Conservation (phyloP, 2,888 invertebrate species). For the Malthinus seriepunctatus region DNA sequence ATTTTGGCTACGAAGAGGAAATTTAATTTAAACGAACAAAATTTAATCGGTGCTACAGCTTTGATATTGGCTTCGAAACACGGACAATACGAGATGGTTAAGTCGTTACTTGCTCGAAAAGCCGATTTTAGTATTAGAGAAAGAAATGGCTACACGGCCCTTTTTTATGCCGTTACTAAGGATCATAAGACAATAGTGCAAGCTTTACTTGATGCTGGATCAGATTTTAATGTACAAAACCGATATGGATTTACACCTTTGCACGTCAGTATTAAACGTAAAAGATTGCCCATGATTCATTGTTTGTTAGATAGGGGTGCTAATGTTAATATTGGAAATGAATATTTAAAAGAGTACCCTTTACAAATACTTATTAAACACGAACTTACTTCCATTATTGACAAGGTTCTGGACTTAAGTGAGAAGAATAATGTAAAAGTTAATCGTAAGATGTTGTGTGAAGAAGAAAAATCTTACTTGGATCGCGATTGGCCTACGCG, state of each 20-base stretch:
- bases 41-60: conserved; percentile 7
- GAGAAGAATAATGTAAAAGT: no score
- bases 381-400: neutral
- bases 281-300: neutral
- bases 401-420: no score
- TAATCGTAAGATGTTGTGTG: no score
- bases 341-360: neutral
- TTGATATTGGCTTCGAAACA: conserved; percentile 14
- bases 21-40: conserved; percentile 3
- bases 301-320: conserved; percentile 11
- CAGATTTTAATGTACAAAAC: conserved; percentile 16
- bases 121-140: conserved; percentile 12
- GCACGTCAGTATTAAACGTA: conserved; percentile 10
- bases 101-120: conserved; percentile 7
- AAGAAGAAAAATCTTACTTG: no score
- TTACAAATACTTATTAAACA: conserved; percentile 11
- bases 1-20: neutral
- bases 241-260: conserved; percentile 14
- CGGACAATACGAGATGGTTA: conserved; percentile 15
- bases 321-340: conserved; percentile 11
- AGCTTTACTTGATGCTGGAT: conserved; percentile 8
- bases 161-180: conserved; percentile 15
- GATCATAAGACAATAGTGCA: conserved; percentile 6
- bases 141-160: conserved; percentile 12
- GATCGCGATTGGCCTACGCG: no score